phyloP scores from a whole-genome alignment of 1,140 invertebrate species.

The Limonius californicus region DNA sequence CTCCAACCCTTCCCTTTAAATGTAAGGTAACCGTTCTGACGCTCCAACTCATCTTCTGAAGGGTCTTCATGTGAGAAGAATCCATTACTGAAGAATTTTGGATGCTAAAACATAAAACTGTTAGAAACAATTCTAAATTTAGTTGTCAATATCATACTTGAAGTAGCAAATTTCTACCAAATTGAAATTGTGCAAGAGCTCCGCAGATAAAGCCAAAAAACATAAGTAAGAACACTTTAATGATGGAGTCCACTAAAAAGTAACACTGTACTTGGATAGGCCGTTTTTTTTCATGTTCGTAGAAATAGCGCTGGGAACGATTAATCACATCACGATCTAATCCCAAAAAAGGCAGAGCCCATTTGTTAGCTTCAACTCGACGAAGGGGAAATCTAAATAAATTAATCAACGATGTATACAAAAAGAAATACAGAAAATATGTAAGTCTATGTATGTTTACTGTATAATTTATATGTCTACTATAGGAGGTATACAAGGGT shows the following conservation, averaged over 20 bases:
- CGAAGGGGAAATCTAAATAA: slow-evolving; percentile 58
- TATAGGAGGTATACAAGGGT: no score
- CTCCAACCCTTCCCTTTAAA: slow-evolving; percentile 78
- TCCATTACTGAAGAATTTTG: slow-evolving; percentile 70
- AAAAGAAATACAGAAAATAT: no score
- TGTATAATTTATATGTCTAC: no score
- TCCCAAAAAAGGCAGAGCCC: neutral
- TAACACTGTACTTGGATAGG: neutral
- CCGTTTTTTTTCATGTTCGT: neutral
- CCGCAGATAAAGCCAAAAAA: neutral
- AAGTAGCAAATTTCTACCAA: neutral
- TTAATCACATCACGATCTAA: neutral
- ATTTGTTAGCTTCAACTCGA: slow-evolving; percentile 50
- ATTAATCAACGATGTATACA: no score
- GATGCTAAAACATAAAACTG: slow-evolving; percentile 41
- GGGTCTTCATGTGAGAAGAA: slow-evolving; percentile 64
- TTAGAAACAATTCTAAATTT: neutral
- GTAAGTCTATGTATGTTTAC: no score
- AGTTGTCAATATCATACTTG: neutral
- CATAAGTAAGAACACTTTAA: neutral
- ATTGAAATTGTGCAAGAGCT: neutral
- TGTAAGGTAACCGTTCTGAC: slow-evolving; percentile 55
- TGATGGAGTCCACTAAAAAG: neutral
- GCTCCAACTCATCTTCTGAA: slow-evolving; percentile 57
- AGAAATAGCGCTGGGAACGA: slow-evolving; percentile 1